Base-by-base conservation (phyloP, 2,113 vertebrate genomes). In the Aphelocoma coerulescens region DNA sequence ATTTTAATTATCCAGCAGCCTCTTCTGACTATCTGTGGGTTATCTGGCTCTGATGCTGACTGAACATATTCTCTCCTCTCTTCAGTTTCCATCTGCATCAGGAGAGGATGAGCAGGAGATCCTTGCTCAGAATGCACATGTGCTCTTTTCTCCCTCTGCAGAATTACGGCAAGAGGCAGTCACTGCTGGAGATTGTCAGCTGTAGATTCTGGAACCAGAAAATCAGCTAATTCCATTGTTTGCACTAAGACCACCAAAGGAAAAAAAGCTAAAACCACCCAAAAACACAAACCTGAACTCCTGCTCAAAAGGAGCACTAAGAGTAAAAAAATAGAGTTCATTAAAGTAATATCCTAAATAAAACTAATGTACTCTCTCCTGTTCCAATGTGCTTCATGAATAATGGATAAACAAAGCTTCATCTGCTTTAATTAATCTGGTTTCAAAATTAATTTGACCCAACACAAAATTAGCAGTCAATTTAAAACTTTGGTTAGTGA, bases 341-440 rank as follows among this genome's bases (percentile, higher is more conserved):
- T 94, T 97, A 93, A 93, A 96, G 69, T 54, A 95, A 92, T 96
- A 95, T 71, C 76, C 85, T 95, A 93, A 97, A 96, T 96, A 93
- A 93, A 92, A 67, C 48, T 95, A 97, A 97, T 92, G 88, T 61
- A 91, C 88, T 96, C 66, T 86, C 77, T 96, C 83, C 87, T 93
- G 74, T 95, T 97, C 74, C 93, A 97, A 89, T 81, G 54, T 96
- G 89, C 86, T 98, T 95, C 92, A 97, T 98, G 95, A 98, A 98
- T 98, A 98, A 98, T 94, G 93, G 94, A 97, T 98, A 93, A 97
- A 97, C 79, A 95, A 94, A 97, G 86, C 88, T 96, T 97, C 93
- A 88, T 96, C 93, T 95, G 63, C 94, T 97, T 98, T 98, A 98
- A 98, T 98, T 98, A 98, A 98, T 97, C 96, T 95, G 86, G 93